Base-by-base conservation (phyloP, 2,888 invertebrate genomes). In the Tetanocera ferruginea region DNA sequence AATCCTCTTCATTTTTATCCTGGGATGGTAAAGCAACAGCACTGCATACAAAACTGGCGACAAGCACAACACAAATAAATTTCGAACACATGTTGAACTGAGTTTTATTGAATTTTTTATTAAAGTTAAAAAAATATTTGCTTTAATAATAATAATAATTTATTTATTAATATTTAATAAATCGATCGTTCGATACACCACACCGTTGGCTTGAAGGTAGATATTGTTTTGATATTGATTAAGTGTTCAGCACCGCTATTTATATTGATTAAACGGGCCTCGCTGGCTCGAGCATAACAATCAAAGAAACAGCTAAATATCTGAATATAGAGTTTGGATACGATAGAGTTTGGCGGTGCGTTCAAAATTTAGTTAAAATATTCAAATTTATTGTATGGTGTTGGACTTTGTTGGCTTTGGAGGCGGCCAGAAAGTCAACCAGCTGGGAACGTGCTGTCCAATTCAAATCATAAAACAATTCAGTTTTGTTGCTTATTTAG, bases 191-290 rank as follows among this genome's bases (percentile, higher is more conserved):
- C 80, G 77, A 62, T 67, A 79, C 81, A 80, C 82, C 83, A 84
- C 82, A 84, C 83, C 85, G 84, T 88, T 86, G 86, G 85, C 85
- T 83, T 84, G 87, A 82, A 81, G 85, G 86, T 84, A 87, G 85
- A 82, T 86, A 85, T 83, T 85, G 87, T 85, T 88, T 88, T 88
- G 88, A 88, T 88, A 87, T 88, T 89, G 86, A 89, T 88, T 84
- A 85, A 84, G 86, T 86, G 86, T 83, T 85, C 84, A 85, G 83
- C 82, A 80, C 81, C 83, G 85, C 83, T 85, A 88, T 88, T 88
- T 88, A 88, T 88, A 88, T 86, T 81, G 80, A 25, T 43, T 11
- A 43, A 11, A 31, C 64, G 17, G 76, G 23, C 9, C 51, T 52
- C n/a, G 67, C 34, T 77, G 5, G 23, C 19, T n/a, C 19, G 19